Evolutionary conservation across 2,113 vertebrate genomes (phyloP).

Genomic region (Thamnophis sirtalis): DNA sequence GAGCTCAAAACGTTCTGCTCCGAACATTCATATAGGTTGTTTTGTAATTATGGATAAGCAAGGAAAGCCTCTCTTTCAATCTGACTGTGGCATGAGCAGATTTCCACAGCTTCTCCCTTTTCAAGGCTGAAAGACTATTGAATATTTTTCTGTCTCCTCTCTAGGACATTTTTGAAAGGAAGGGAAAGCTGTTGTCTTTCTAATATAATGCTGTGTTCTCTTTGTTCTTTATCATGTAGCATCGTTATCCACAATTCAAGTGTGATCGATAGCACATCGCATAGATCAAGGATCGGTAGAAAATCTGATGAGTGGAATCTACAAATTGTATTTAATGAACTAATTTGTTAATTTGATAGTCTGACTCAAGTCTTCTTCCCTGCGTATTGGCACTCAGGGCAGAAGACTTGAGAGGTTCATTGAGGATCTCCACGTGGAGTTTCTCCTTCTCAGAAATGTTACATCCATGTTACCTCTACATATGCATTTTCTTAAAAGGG

Average conservation of each 20-base stretch:
- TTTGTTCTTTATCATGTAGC: conserved; percentile 65
- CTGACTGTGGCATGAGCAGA: not conserved
- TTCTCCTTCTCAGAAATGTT: conserved; percentile 29
- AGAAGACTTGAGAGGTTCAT: conserved; percentile 34
- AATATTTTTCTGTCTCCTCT: not conserved
- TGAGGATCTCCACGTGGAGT: conserved; percentile 54
- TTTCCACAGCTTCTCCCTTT: not conserved
- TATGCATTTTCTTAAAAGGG: conserved; percentile 30
- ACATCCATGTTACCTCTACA: conserved; percentile 7
- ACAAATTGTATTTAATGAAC: conserved; percentile 69
- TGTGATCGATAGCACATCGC: conserved; percentile 32
- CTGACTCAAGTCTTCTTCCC: conserved; percentile 34
- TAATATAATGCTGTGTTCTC: conserved; percentile 62
- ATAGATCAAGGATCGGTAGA: conserved; percentile 51
- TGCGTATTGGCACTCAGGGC: conserved; percentile 53
- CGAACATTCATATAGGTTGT: not conserved
- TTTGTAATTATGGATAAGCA: not conserved
- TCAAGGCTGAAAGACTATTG: conserved; percentile 27
- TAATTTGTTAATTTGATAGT: conserved; percentile 59
- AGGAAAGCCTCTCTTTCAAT: accelerated
- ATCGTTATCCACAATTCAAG: conserved; percentile 55
- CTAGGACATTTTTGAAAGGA: conserved; percentile 2
- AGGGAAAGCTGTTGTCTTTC: conserved; percentile 47
- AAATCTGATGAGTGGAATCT: conserved; percentile 60
- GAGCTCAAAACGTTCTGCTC: conserved; percentile 22